These are phyloP conservation scores for Cephonodes hylas DNA, from an alignment of 2,888 invertebrate species.

Conservation along the genomic window DNA sequence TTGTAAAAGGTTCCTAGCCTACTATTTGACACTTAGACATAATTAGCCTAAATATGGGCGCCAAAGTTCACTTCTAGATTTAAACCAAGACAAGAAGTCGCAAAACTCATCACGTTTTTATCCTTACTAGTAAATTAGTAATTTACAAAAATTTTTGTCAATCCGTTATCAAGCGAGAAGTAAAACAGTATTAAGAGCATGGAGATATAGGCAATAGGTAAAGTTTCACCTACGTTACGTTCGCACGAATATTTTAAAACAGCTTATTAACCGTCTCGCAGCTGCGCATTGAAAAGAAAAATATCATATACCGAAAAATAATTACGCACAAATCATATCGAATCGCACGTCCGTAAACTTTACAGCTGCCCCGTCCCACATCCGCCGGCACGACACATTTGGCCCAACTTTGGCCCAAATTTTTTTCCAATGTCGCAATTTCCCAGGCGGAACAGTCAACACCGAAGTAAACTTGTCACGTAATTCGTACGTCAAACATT, in stretches of 20 bases:
- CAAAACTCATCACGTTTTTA: too few relatives aligned
- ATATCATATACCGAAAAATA: conserved; percentile 10
- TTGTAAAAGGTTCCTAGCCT: too few relatives aligned
- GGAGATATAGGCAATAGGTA: too few relatives aligned
- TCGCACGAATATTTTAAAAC: conserved; percentile 8
- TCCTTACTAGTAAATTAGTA: too few relatives aligned
- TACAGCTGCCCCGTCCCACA: conserved; percentile 45
- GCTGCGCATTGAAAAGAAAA: background rate
- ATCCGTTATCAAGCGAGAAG: too few relatives aligned
- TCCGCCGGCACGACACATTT: conserved; percentile 43
- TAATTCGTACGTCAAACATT: conserved; percentile 75
- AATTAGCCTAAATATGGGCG: too few relatives aligned
- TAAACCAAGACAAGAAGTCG: too few relatives aligned
- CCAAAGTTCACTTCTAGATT: too few relatives aligned
- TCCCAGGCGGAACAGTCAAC: conserved; percentile 49
- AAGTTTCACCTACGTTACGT: background rate
- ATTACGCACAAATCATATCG: conserved; percentile 11
- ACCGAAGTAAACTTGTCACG: conserved; percentile 66
- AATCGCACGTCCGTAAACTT: conserved; percentile 15
- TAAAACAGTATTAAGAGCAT: too few relatives aligned
- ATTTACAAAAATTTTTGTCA: too few relatives aligned
- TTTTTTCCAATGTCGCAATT: conserved; percentile 51
- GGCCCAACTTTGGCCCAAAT: conserved; percentile 24
- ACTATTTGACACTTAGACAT: too few relatives aligned
- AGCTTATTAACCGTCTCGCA: conserved; percentile 7